Evolutionary conservation across 2,888 invertebrate species (phyloP).

Genomic region (Spilarctia lutea): DNA sequence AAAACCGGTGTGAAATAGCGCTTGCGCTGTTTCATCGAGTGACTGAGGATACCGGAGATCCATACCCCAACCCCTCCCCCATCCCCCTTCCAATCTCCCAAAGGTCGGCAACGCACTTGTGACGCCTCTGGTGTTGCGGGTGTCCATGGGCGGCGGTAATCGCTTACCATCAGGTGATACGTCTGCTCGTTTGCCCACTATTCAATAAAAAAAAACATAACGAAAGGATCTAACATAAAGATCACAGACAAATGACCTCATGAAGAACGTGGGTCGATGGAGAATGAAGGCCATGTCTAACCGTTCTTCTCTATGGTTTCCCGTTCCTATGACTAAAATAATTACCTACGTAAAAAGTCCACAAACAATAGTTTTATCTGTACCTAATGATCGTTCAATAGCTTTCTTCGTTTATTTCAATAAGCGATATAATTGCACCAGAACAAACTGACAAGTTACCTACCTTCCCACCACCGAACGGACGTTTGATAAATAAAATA

Average conservation of each 20-base stretch:
- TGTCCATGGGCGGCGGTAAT: no score
- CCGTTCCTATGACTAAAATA: neutral
- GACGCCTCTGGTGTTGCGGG: no score
- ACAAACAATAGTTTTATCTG: neutral
- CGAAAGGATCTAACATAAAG: neutral
- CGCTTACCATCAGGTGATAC: no score
- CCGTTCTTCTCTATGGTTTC: no score
- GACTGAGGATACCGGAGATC: no score
- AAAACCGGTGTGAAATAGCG: no score
- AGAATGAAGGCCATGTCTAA: neutral
- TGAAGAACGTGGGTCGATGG: neutral
- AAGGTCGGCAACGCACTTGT: no score
- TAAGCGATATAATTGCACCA: neutral
- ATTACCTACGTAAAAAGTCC: neutral
- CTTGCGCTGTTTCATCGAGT: no score
- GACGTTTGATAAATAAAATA: conserved; percentile 36
- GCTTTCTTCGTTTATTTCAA: neutral
- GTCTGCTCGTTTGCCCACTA: no score
- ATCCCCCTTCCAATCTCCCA: no score
- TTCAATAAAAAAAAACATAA: no score
- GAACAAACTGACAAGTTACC: neutral
- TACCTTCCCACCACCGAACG: neutral
- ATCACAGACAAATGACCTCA: neutral
- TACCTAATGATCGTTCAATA: neutral
- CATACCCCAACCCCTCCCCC: no score